A percentile compares a stretch with the other conserved stretches of the same genome.
Conservation (phyloP, 37 sponge, comb jelly and placozoan genomes). For the Agelas oroides region DNA sequence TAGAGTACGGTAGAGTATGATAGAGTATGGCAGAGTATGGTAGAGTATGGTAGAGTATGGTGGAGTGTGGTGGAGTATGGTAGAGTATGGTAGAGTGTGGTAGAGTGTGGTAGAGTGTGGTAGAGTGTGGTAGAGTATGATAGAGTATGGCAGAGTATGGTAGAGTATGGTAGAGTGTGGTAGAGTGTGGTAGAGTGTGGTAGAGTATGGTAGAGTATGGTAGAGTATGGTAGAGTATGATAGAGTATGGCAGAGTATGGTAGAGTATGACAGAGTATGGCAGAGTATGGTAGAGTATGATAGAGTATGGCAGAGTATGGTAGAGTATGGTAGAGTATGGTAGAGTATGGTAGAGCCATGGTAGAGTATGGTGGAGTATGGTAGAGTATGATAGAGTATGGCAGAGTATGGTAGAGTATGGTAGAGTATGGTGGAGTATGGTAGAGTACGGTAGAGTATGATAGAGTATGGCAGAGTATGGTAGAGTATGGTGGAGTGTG, state of each 20-base stretch:
- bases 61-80: conserved; percentile 26
- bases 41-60: conserved; percentile 37
- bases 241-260: conserved; percentile 18
- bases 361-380: too few species aligned
- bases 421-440: too few species aligned
- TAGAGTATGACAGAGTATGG: conserved; percentile 5
- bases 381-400: conserved; percentile 39
- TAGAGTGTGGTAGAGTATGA: too few species aligned
- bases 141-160: too few species aligned
- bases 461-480: conserved; percentile 38
- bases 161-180: conserved; percentile 37
- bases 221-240: conserved; percentile 38
- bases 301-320: conserved; percentile 37
- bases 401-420: conserved; percentile 21
- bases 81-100: too few species aligned
- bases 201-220: too few species aligned
- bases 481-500: too few species aligned
- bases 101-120: too few species aligned
- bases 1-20: conserved; percentile 24
- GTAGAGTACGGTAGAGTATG: conserved; percentile 43
- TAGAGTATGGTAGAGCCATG: too few species aligned
- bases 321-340: too few species aligned
- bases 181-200: conserved; percentile 23
- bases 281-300: too few species aligned
- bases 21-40: too few species aligned